Evolutionary conservation across 2,113 vertebrate genomes (phyloP), one percentile per base, ranked within the genome.

Genomic region (Apteryx mantelli): DNA sequence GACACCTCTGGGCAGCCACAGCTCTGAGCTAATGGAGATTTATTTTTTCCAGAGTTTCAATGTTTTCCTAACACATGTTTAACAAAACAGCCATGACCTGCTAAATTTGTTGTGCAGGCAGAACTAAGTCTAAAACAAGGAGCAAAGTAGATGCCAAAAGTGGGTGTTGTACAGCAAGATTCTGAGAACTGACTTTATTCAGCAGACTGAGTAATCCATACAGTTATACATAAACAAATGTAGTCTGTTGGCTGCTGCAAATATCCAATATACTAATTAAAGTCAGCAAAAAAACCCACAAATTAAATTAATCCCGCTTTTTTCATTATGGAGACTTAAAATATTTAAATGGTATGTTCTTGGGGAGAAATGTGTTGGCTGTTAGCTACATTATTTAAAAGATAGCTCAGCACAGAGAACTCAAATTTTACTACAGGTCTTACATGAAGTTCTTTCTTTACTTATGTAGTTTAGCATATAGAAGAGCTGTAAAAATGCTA

Each of bases 401-500:
- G 86, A 73, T 18, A 77, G 28, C 40, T 76, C 26, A 86, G 50
- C 34, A 73, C 3, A 11, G 82, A 82, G 56, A 73, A 96, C 84
- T 71, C 52, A 92, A 91, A 22, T 69, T 79, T 95, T 66, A 70
- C 24, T 48, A 69, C 50, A 82, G 88, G 88, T 81, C 95, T 91
- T 82, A 82, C 84, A 97, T 18, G 58, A 82, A 86, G 74, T 52
- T 90, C 11, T 68, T 93, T 86, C 66, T 91, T 91, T 85, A 66
- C 11, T 88, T 76, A 32, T 12, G 26, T 48, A 71, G 68, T 93
- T 95, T 95, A 89, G 42, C 82, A 66, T 93, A 71, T 18, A 85
- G 85, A 84, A 73, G 53, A 89, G 77, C 82, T 93, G 83, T 82
- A 73, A 97, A 96, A 94, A 86, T 77, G 10, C 44, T 90, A 89